Conservation (phyloP, 2,888 invertebrate species). For the Drepanosiphum platanoidis region DNA sequence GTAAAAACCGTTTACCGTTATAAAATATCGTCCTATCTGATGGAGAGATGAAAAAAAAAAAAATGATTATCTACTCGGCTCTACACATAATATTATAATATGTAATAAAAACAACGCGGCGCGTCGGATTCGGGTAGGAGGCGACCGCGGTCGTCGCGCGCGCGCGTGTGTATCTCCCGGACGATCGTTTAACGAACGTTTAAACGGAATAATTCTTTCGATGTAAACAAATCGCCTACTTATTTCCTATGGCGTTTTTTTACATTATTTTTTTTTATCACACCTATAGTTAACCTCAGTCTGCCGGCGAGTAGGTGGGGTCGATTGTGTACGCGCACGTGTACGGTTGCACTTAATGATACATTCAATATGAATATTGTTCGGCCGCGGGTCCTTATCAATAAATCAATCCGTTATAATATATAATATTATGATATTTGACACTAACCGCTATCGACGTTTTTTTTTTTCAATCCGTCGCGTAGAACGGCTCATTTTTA, state of each 20-base stretch:
- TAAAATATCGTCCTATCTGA: no score
- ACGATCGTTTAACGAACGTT: neutral
- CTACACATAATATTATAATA: no score
- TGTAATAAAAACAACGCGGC: no score
- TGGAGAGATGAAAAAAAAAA: no score
- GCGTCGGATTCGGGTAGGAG: no score
- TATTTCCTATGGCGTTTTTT: neutral
- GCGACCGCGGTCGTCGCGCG: neutral
- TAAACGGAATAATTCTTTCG: neutral
- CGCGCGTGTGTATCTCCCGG: neutral
- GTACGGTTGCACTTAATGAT: slow-evolving; percentile 2
- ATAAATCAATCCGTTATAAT: neutral
- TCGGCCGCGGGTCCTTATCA: neutral
- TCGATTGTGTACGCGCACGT: neutral
- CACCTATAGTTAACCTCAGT: slow-evolving; percentile 9
- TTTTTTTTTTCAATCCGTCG: neutral
- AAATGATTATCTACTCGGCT: no score
- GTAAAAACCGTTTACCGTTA: no score
- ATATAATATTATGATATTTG: neutral
- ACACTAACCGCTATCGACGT: neutral
- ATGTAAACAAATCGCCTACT: slow-evolving; percentile 10
- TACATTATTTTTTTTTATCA: neutral
- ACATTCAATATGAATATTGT: slow-evolving; percentile 22
- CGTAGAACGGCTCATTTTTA: neutral
- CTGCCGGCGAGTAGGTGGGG: slow-evolving; percentile 25